Percentiles rank a stretch among this genome's conserved stretches.
These are phyloP conservation scores for Panulirus ornatus DNA, from an alignment of 1,140 invertebrate genomes.

Conservation along the genomic window DNA sequence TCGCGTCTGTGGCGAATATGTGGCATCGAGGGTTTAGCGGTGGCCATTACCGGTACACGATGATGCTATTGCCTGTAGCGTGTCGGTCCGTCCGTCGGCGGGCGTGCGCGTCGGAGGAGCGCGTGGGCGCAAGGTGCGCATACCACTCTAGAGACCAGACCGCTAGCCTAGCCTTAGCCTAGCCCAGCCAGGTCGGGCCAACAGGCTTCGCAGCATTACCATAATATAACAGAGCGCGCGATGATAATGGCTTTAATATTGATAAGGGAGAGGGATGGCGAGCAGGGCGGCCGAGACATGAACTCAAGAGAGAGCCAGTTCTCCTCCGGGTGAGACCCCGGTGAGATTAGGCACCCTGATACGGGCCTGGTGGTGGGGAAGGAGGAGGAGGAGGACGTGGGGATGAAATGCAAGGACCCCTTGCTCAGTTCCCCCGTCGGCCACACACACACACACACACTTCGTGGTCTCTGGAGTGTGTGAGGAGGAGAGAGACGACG, in stretches of 20 bases:
- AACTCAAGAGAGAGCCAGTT: neutral
- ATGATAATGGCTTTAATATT: conserved; percentile 2
- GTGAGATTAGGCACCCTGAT: neutral
- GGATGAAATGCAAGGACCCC: neutral
- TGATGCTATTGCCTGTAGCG: neutral
- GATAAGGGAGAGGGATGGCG: neutral
- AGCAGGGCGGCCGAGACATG: neutral
- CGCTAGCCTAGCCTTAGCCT: too few relatives aligned
- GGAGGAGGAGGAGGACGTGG: too few relatives aligned
- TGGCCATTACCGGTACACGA: neutral
- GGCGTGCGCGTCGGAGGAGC: too few relatives aligned
- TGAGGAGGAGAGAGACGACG: too few relatives aligned
- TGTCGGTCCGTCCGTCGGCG: neutral
- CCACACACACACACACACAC: neutral
- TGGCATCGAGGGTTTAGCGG: neutral
- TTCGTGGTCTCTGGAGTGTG: conserved; percentile 4
- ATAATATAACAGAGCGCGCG: conserved; percentile 10
- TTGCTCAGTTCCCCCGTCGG: neutral
- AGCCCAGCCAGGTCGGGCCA: too few relatives aligned
- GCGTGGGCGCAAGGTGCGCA: too few relatives aligned
- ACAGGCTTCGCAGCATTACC: neutral
- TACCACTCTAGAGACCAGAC: too few relatives aligned
- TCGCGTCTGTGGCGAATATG: neutral
- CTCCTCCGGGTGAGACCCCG: too few relatives aligned
- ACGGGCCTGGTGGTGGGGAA: too few relatives aligned